phyloP scores from a whole-genome alignment of 2,797 vertebrate species.

The Neomorphus geoffroyi region DNA sequence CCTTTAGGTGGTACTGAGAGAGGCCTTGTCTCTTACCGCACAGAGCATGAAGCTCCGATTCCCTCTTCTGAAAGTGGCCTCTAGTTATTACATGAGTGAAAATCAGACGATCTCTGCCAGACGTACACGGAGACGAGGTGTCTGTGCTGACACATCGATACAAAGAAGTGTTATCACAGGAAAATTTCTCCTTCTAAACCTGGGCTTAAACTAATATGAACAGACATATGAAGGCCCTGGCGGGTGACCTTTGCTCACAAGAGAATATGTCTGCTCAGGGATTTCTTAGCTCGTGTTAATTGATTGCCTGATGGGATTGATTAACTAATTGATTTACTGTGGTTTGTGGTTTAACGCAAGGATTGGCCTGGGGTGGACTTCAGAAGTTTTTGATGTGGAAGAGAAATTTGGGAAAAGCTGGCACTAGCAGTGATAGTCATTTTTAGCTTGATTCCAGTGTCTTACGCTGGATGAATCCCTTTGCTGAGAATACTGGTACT shows the following conservation, averaged over 20 bases:
- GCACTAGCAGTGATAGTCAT: background rate
- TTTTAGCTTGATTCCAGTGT: fast-evolving
- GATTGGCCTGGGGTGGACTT: background rate
- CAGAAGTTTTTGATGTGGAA: background rate
- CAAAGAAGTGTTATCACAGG: conserved; percentile 52
- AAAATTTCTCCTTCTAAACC: conserved; percentile 55
- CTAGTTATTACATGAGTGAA: conserved; percentile 26
- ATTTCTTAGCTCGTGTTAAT: conserved; percentile 66
- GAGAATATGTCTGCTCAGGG: conserved; percentile 48
- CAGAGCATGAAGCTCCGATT: conserved; percentile 31
- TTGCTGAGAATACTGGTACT: background rate
- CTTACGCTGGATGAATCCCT: background rate
- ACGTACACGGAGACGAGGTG: background rate
- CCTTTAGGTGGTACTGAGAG: background rate
- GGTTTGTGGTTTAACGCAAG: conserved; percentile 36
- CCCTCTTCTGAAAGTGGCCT: conserved; percentile 19
- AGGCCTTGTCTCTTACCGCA: background rate
- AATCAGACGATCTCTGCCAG: conserved; percentile 12
- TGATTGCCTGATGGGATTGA: conserved; percentile 64
- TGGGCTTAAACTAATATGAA: conserved; percentile 52
- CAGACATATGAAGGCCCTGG: background rate
- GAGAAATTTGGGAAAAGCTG: background rate
- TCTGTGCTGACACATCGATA: conserved; percentile 65
- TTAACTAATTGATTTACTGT: conserved; percentile 60
- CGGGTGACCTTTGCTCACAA: conserved; percentile 26